Base-by-base conservation (phyloP, 2,888 invertebrate genomes). In the Leptinotarsa juncta region DNA sequence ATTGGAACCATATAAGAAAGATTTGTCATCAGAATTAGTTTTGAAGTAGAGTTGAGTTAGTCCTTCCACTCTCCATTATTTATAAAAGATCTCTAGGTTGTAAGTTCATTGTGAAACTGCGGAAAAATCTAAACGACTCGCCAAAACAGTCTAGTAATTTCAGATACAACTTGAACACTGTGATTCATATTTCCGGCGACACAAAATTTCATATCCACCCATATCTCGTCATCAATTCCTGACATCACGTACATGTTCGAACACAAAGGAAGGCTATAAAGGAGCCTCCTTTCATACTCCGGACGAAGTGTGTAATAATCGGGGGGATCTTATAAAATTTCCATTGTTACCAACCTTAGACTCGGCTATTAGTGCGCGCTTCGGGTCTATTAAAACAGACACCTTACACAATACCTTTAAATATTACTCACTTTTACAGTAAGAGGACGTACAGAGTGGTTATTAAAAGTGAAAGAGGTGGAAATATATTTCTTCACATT, bases 141-240 rank as follows among this genome's bases (percentile, higher is more conserved):
- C 26, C 16, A 32, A 2, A 18, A 32, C 3, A 26, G 10, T 16
- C 2, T 4, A 3, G 32, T 62, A 42, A 5, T 26, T n/a, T 14
- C 10, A 42, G 32, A 62, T 32, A 26, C 26, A 15, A 42, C 42
- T 7, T n/a, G 12, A 12, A 15, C 62, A 16, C 5, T 32, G 32
- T 16, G 26, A 32, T 26, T 62, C 10, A 5, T 15, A 26, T 60
- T 60, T 60, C 26, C 23, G 3, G 42, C 62, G 62, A 32, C 42
- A 42, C 50, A 67, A 71, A 74, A 74, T 71, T 53, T 74, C 71
- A 26, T 53, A 57, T 48, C 26, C 55, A 65, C 71, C 74, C 74
- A 53, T 74, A 74, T 71, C 74, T 62, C 74, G 53, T 74, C 74
- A 71, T 71, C 62, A 65, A 74, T 71, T 71, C 71, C 71, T 49